phyloP scores from a whole-genome alignment of 2,797 vertebrate genomes.

The Eulemur mongoz region DNA sequence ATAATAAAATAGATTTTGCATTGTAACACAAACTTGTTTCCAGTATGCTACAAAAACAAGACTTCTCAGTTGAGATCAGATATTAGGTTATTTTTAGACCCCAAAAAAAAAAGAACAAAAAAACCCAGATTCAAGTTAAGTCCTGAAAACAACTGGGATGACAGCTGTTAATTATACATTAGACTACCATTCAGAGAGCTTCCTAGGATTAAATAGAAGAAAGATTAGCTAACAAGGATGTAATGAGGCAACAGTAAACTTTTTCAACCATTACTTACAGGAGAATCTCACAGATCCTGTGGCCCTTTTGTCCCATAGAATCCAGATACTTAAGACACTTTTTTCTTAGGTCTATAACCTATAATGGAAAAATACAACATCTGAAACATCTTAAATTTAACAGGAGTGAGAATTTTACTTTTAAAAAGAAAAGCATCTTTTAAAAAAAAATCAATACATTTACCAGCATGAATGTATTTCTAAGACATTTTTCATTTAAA shows the following conservation, averaged over 20 bases:
- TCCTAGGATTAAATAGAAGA: not conserved
- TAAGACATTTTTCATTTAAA: not conserved
- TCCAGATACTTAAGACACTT: constrained; percentile 93
- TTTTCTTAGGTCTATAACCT: constrained; percentile 92
- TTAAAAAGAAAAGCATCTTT: constrained; percentile 50
- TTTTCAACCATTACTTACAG: constrained; percentile 88
- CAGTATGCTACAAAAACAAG: not conserved
- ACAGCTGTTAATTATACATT: not conserved
- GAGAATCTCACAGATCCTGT: constrained; percentile 89
- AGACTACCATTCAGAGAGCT: not conserved
- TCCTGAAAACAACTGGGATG: not conserved
- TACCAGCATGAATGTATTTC: constrained; percentile 32
- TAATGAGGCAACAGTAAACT: not conserved
- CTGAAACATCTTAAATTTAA: not conserved
- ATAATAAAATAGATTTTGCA: not conserved
- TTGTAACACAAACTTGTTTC: not conserved
- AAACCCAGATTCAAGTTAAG: not conserved
- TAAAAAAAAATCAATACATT: not conserved
- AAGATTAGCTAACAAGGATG: not conserved
- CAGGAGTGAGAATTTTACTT: constrained; percentile 29
- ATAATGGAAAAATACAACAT: constrained; percentile 62
- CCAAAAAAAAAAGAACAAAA: not conserved
- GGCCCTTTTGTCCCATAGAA: constrained; percentile 92
- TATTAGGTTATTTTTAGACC: not conserved
- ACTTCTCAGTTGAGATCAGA: constrained; percentile 11